phyloP scores from a whole-genome alignment of 2,113 vertebrate species.

The Callospermophilus lateralis region DNA sequence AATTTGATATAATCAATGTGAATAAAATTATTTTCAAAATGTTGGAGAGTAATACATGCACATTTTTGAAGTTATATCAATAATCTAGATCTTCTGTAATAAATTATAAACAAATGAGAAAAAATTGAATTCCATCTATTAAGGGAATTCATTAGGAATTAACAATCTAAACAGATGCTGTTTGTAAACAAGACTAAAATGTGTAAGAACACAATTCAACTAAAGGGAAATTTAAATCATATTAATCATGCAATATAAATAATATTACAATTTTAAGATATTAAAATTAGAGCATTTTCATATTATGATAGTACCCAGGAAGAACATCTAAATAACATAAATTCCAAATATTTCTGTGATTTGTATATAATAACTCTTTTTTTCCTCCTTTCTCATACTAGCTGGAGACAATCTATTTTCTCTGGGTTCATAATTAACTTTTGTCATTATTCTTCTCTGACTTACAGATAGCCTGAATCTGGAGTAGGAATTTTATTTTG shows the following conservation, averaged over 20 bases:
- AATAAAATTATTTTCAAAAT: neutral
- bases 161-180: neutral
- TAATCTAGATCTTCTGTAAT: neutral
- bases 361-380: neutral
- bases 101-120: constrained; percentile 32
- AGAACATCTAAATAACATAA: neutral
- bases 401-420: neutral
- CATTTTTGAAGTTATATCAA: neutral
- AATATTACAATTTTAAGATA: neutral
- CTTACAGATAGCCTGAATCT: neutral
- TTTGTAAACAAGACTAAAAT: constrained; percentile 17
- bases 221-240: neutral
- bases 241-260: constrained; percentile 9
- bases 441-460: neutral
- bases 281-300: constrained; percentile 10
- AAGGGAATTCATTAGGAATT: neutral
- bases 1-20: neutral
- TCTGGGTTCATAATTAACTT: neutral
- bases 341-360: neutral
- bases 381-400: neutral
- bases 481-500: neutral
- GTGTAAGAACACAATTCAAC: neutral
- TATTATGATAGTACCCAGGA: neutral
- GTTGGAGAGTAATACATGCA: neutral
- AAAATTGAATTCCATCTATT: neutral